These are phyloP conservation scores for Bellardia pandia DNA, from an alignment of 2,888 invertebrate genomes.

Conservation along the genomic window DNA sequence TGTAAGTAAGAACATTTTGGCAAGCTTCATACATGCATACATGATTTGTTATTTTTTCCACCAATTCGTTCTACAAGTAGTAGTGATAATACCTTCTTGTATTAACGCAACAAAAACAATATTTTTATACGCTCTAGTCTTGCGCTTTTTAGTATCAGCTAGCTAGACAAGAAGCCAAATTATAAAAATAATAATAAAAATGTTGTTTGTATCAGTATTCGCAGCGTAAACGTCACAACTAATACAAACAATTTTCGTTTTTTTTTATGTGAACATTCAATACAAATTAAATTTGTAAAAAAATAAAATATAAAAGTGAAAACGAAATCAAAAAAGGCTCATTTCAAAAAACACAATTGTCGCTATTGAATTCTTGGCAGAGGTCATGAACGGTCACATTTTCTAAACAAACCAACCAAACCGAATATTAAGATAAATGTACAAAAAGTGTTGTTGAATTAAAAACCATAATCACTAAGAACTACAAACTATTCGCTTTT, in stretches of 20 bases:
- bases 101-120: slow-evolving; percentile 45
- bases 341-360: slow-evolving; percentile 13
- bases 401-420: slow-evolving; percentile 38
- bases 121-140: slow-evolving; percentile 41
- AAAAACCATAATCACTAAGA: slow-evolving; percentile 6
- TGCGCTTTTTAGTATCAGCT: slow-evolving; percentile 45
- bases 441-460: slow-evolving; percentile 40
- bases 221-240: slow-evolving; percentile 45
- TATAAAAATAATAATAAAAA: slow-evolving; percentile 44
- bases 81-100: slow-evolving; percentile 28
- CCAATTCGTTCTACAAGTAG: slow-evolving; percentile 32
- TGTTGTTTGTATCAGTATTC: slow-evolving; percentile 39
- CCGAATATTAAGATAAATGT: slow-evolving; percentile 33
- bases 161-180: slow-evolving; percentile 44
- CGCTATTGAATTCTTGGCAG: slow-evolving; percentile 50
- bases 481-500: not conserved
- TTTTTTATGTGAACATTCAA: slow-evolving; percentile 32
- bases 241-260: slow-evolving; percentile 38
- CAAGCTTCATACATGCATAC: not conserved
- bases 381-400: slow-evolving; percentile 65
- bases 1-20: not conserved
- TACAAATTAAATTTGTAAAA: slow-evolving; percentile 38
- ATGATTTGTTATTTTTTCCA: slow-evolving; percentile 25
- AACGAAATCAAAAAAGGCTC: not conserved
- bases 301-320: slow-evolving; percentile 52